Conservation (phyloP, 2,113 vertebrate genomes). For the Mellivora capensis region DNA sequence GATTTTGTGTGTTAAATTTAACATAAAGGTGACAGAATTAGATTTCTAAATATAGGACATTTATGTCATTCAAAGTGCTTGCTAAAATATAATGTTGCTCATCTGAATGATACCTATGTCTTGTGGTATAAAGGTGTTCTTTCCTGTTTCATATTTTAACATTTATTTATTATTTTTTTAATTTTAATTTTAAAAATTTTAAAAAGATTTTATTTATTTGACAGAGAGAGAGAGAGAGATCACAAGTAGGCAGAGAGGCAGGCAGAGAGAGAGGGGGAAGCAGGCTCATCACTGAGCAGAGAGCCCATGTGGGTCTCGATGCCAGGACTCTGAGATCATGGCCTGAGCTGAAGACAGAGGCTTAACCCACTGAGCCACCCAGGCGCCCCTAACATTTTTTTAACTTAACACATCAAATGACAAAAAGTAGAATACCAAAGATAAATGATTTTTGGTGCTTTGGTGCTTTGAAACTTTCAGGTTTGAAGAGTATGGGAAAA, state of each 20-base stretch:
- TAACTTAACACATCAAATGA: background rate
- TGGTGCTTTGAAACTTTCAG: background rate
- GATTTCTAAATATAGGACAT: constrained; percentile 30
- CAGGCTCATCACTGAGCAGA: too few relatives aligned
- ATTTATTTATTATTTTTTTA: background rate
- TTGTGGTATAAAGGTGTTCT: background rate
- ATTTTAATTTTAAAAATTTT: too few relatives aligned
- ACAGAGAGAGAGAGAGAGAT: too few relatives aligned
- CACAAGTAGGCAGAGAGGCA: too few relatives aligned
- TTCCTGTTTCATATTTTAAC: constrained; percentile 31
- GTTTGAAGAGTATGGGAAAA: background rate
- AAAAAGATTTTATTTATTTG: too few relatives aligned
- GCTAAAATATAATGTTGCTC: constrained; percentile 31
- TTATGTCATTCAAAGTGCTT: constrained; percentile 22
- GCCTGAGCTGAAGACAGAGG: too few relatives aligned
- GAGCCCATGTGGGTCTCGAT: too few relatives aligned
- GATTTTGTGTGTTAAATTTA: constrained; percentile 50
- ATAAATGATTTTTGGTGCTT: background rate
- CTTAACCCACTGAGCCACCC: too few relatives aligned
- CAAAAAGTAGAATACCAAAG: background rate
- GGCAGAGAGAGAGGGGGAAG: too few relatives aligned
- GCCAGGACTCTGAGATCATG: too few relatives aligned
- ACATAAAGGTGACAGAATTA: constrained; percentile 21
- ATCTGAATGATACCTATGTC: background rate
- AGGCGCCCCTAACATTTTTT: background rate